phyloP scores from a whole-genome alignment of 2,113 vertebrate species.

The Chunga burmeisteri region DNA sequence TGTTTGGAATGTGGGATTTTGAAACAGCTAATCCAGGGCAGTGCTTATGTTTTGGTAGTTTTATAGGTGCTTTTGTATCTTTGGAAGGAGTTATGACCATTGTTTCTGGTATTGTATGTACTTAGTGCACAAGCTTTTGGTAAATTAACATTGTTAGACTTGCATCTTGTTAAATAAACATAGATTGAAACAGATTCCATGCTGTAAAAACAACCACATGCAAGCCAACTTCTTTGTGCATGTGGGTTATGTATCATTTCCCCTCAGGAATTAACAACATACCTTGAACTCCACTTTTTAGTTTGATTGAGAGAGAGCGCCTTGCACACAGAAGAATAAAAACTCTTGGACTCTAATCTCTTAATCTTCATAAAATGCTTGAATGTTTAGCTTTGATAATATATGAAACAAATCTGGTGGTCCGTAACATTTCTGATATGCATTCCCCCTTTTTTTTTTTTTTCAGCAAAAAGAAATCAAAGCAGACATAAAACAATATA shows the following conservation, averaged over 20 bases:
- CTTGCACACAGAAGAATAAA: neutral
- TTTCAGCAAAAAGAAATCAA: neutral
- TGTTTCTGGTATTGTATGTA: conserved; percentile 48
- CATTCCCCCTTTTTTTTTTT: neutral
- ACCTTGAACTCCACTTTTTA: conserved; percentile 35
- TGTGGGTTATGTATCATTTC: conserved; percentile 59
- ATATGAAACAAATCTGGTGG: conserved; percentile 32
- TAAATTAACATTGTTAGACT: conserved; percentile 60
- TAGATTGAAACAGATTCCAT: conserved; percentile 44
- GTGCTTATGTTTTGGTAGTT: conserved; percentile 38
- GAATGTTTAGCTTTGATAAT: conserved; percentile 46
- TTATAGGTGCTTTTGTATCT: conserved; percentile 30
- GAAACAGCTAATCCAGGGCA: conserved; percentile 8
- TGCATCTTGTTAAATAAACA: conserved; percentile 61
- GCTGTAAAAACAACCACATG: conserved; percentile 45
- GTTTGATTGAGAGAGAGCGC: conserved; percentile 24
- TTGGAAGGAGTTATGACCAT: conserved; percentile 42
- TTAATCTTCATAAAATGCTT: conserved; percentile 49
- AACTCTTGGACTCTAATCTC: conserved; percentile 23
- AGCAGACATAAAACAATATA: neutral
- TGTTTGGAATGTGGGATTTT: conserved; percentile 27
- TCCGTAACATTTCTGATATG: neutral
- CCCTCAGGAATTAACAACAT: conserved; percentile 51
- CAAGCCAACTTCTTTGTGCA: conserved; percentile 45
- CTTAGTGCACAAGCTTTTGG: conserved; percentile 50